Evolutionary conservation across 2,797 vertebrate genomes (phyloP).

Genomic region (Helicolenus hilgendorfi): DNA sequence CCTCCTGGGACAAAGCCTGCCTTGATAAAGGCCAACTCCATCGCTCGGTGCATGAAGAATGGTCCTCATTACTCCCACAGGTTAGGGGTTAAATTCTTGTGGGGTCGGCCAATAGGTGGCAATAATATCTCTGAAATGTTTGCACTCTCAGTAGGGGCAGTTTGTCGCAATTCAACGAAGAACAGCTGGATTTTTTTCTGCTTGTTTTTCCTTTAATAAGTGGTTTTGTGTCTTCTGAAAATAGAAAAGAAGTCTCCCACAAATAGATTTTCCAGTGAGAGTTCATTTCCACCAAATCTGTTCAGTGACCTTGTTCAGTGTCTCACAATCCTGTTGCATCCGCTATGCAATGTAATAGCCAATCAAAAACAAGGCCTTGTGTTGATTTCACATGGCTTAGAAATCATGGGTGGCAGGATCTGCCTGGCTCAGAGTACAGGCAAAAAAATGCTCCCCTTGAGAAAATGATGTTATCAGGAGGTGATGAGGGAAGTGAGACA

Average conservation of each 20-base stretch:
- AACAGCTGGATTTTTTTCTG: neutral
- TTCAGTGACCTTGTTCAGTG: constrained; percentile 5
- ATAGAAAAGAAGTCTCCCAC: neutral
- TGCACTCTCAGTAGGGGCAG: neutral
- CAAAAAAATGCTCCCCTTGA: constrained; percentile 11
- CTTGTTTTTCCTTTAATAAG: neutral
- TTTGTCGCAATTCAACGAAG: neutral
- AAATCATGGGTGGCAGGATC: neutral
- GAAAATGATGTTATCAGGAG: constrained; percentile 51
- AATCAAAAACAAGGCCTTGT: constrained; percentile 17
- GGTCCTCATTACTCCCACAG: constrained; percentile 54
- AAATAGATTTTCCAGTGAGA: neutral
- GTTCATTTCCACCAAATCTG: neutral
- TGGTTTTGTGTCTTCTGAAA: neutral
- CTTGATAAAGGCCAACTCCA: constrained; percentile 68
- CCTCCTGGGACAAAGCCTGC: constrained; percentile 73
- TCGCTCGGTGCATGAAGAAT: constrained; percentile 38
- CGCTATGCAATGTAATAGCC: neutral
- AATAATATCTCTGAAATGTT: constrained; percentile 2
- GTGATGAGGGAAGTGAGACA: constrained; percentile 44
- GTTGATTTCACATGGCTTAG: neutral
- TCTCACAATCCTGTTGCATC: neutral
- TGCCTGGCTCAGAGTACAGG: neutral
- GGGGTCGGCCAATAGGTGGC: constrained; percentile 8
- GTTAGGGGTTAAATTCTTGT: constrained; percentile 58